Percentiles rank a stretch among this genome's conserved stretches.
Evolutionary conservation across 2,797 vertebrate species (phyloP).

Genomic region (Nannoperca australis): DNA sequence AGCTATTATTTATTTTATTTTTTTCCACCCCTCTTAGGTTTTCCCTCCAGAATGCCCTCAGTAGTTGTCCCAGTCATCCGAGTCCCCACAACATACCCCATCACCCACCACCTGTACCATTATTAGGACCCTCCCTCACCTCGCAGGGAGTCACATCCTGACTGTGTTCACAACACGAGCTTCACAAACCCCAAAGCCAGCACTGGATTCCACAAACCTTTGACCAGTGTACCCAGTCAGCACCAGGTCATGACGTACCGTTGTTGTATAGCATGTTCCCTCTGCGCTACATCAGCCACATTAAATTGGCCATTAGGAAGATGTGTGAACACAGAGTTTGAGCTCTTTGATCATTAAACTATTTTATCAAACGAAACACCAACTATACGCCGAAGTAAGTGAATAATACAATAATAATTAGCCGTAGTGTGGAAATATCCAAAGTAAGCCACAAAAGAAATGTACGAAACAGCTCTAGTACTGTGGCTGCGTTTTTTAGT

Average conservation of each 20-base stretch:
- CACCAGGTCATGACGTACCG: neutral
- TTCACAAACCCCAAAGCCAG: neutral
- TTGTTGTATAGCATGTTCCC: neutral
- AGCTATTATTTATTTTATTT: conserved; percentile 43
- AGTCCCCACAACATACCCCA: conserved; percentile 63
- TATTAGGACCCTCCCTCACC: conserved; percentile 57
- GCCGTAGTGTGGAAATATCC: neutral
- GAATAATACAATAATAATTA: neutral
- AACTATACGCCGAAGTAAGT: neutral
- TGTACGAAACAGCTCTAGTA: too few relatives aligned
- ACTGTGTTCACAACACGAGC: neutral
- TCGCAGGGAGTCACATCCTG: conserved; percentile 30
- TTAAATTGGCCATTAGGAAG: neutral
- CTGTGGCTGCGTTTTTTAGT: too few relatives aligned
- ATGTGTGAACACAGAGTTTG: neutral
- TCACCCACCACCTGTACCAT: conserved; percentile 71
- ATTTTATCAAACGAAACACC: neutral
- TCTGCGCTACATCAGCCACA: neutral
- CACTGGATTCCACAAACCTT: conserved; percentile 4
- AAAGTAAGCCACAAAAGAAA: neutral
- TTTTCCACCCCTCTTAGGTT: conserved; percentile 69
- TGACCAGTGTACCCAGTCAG: neutral
- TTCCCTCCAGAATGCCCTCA: conserved; percentile 74
- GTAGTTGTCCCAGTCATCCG: conserved; percentile 75
- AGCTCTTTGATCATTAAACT: conserved; percentile 32